Evolutionary conservation across 53 echinoderm and acorn worm genomes (phyloP).

Genomic region (Arbacia lixula): DNA sequence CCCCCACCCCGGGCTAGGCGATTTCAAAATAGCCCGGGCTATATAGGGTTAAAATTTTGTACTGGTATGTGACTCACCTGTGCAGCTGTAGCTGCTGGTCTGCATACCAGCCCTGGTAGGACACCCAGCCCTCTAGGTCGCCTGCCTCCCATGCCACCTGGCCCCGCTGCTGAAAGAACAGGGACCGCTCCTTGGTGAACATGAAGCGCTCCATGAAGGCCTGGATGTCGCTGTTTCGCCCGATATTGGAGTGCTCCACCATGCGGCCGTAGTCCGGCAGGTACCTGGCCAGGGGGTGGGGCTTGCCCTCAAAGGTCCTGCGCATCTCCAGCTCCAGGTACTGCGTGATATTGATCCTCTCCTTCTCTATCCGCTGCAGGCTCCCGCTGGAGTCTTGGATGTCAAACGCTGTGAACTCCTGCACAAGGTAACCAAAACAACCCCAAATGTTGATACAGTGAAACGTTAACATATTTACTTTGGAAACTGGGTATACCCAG

Average conservation of each 20-base stretch:
- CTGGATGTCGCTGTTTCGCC: conserved; percentile 14
- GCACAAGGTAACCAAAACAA: conserved; percentile 48
- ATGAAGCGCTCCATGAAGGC: conserved; percentile 45
- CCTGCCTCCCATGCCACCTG: conserved; percentile 15
- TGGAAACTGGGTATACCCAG: too few species aligned
- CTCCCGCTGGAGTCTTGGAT: conserved; percentile 67
- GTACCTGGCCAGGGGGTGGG: conserved; percentile 20
- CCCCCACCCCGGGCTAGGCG: too few species aligned
- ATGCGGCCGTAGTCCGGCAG: conserved; percentile 11
- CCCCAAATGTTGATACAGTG: too few species aligned
- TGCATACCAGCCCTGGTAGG: conserved; percentile 73
- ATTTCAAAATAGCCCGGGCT: too few species aligned
- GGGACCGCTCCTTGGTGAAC: conserved; percentile 32
- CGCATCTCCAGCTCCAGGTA: conserved; percentile 84
- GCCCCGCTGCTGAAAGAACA: conserved; percentile 31
- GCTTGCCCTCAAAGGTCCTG: conserved; percentile 60
- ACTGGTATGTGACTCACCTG: too few species aligned
- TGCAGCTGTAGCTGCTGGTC: conserved; percentile 69
- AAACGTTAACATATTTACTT: too few species aligned
- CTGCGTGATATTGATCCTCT: conserved; percentile 79
- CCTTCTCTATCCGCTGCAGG: conserved; percentile 60
- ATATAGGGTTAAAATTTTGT: too few species aligned
- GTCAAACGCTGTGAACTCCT: conserved; percentile 52
- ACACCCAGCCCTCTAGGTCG: conserved; percentile 64
- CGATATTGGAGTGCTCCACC: conserved; percentile 3